These are phyloP conservation scores for Diaprepes abbreviatus DNA, from an alignment of 2,888 invertebrate genomes.

Conservation along the genomic window DNA sequence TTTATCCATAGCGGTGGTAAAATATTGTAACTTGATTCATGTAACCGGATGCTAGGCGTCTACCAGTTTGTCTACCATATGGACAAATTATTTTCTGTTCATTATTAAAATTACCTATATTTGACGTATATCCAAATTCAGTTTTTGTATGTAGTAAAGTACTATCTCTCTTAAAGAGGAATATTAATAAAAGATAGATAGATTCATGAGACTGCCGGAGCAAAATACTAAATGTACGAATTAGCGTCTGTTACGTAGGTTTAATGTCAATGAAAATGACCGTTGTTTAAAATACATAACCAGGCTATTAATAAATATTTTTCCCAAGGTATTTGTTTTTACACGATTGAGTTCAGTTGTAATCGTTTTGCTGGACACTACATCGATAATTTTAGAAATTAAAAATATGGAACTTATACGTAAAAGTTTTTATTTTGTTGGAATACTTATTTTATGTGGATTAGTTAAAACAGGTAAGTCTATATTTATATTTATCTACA, in stretches of 20 bases:
- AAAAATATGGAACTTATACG: neutral
- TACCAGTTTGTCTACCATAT: too few relatives aligned
- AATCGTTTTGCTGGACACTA: neutral
- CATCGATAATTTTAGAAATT: constrained; percentile 8
- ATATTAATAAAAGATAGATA: too few relatives aligned
- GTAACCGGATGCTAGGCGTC: too few relatives aligned
- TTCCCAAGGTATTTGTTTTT: neutral
- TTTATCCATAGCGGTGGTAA: too few relatives aligned
- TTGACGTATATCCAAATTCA: too few relatives aligned
- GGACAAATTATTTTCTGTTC: too few relatives aligned
- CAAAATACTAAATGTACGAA: neutral
- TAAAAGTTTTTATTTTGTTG: neutral
- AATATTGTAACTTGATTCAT: too few relatives aligned
- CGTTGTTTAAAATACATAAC: neutral
- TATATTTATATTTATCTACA: too few relatives aligned
- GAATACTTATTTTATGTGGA: neutral
- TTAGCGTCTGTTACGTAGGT: neutral
- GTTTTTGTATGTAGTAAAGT: too few relatives aligned
- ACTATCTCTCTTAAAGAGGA: too few relatives aligned
- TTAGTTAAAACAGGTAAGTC: neutral
- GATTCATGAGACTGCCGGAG: too few relatives aligned
- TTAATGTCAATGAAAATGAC: neutral
- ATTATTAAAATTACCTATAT: too few relatives aligned
- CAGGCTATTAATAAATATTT: neutral
- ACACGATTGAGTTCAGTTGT: neutral